A percentile compares a stretch with the other conserved stretches of the same genome.
phyloP scores from a whole-genome alignment of 2,797 vertebrate genomes.

The Protosalanx chinensis region DNA sequence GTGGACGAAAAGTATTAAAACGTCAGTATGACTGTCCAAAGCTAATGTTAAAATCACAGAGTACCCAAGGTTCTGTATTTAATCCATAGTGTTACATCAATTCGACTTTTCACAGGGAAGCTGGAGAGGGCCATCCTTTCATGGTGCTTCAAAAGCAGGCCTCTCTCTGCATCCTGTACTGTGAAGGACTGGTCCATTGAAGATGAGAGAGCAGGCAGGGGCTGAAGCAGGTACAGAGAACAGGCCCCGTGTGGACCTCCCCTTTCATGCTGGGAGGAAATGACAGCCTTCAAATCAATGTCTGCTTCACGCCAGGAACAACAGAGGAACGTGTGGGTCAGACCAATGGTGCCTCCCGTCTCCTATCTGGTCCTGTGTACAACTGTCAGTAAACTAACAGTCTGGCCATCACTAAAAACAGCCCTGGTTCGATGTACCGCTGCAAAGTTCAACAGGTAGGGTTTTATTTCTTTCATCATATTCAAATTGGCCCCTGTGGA shows the following conservation, averaged over 20 bases:
- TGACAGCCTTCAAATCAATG: slow-evolving; percentile 22
- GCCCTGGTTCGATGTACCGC: too few species aligned
- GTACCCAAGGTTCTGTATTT: too few species aligned
- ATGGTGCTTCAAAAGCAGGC: slow-evolving; percentile 44
- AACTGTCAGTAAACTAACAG: too few species aligned
- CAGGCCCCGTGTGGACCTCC: neutral
- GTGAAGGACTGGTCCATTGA: slow-evolving; percentile 38
- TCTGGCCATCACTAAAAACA: too few species aligned
- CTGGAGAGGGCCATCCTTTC: slow-evolving; percentile 28
- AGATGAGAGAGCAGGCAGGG: slow-evolving; percentile 55
- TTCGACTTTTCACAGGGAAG: slow-evolving; percentile 7
- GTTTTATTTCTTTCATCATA: too few species aligned
- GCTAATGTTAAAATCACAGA: too few species aligned
- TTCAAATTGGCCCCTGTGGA: too few species aligned
- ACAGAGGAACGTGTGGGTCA: neutral
- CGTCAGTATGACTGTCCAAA: too few species aligned
- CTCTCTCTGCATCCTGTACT: slow-evolving; percentile 20
- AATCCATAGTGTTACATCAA: slow-evolving; percentile 14
- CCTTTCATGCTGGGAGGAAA: slow-evolving; percentile 12
- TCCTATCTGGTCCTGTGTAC: too few species aligned
- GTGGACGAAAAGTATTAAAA: too few species aligned
- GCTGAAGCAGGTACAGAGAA: slow-evolving; percentile 29
- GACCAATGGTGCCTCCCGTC: neutral
- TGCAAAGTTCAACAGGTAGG: too few species aligned
- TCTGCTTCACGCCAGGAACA: neutral